Base-by-base conservation (phyloP, 1,140 invertebrate genomes). In the Hyposmocoma kahamanoa region DNA sequence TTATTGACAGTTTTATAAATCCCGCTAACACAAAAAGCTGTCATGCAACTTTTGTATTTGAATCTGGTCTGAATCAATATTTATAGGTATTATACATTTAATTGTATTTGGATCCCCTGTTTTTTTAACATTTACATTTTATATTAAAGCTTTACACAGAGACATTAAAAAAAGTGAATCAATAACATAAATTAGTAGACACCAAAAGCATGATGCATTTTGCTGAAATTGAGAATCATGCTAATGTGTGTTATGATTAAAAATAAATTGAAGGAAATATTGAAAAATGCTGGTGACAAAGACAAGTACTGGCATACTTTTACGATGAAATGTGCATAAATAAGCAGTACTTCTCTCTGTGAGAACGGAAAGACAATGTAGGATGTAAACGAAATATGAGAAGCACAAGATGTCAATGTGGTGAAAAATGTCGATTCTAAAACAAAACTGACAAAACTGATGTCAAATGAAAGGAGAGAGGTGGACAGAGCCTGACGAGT, bases 181-280 rank as follows among this genome's bases (percentile, higher is more conserved):
- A 34, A 57, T 54, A 55, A 62, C 60, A 62, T 53, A 5, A 57
- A 54, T 62, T 65, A 65, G 72, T 73, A 81, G 71, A 85, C 82
- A 85, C 74, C 80, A 82, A 84, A 85, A 85, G 80, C 82, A 85
- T 85, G 79, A 83, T 79, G 79, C 82, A 81, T 69, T 67, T 77
- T 62, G 68, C 65, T 54, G 64, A 59, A 80, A 73, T 71, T 71
- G 62, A 76, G 59, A 73, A 68, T 82, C 80, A 85, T 85, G 79
- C 80, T 76, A 48, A 62, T 70, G 75, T 82, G 72, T 68, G 53
- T 62, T 60, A 68, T 65, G 65, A 66, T 62, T 59, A 62, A 64
- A 67, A 73, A 49, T 66, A 71, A 72, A 69, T 62, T 62, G 63
- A 47, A 57, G 53, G 43, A 65, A 51, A 72, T 57, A 61, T 51